Evolutionary conservation across 2,888 invertebrate genomes (phyloP), one percentile per base, ranked within the genome.

Genomic region (Drosophila acutilabella): DNA sequence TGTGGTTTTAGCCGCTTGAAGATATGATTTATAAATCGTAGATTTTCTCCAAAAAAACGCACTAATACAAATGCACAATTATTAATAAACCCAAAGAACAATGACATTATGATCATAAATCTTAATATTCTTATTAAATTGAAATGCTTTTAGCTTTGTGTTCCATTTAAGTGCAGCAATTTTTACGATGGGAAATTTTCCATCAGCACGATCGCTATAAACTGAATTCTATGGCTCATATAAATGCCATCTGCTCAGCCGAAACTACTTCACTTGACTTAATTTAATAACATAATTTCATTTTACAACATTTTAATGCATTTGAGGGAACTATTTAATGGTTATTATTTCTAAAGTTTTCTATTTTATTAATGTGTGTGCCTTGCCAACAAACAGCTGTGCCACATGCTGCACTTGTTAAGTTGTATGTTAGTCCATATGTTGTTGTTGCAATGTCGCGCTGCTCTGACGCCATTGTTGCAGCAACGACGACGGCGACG

Each of bases 401-500:
- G 62, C 80, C 87, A 82, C 67, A 80, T 86, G 89, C 52, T 44
- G 79, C 64, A 57, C 33, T 60, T 72, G 54, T 40, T 42, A 33
- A 42, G 47, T 53, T 61, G 67, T 59, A 81, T 71, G 79, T 54
- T 33, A 38, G 40, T 56, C 20, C 74, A 78, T 52, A 53, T 74
- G 61, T 40, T 74, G 64, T 57, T 71, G 47, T 60, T 51, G 67
- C 11, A 42, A 48, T 81, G 70, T 57, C 57, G 68, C 64, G 58
- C 77, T 74, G 81, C 75, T 79, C 76, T 88, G 86, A 76, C 87
- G 87, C 89, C 89, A 82, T 82, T 86, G 89, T 82, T 86, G 87
- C 74, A 50, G 79, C 74, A 51, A 64, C 58, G 62, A 20, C 20
- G 51, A 30, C 74, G 23, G 47, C 69, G n/a, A 8, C 23, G 54